phyloP scores from a whole-genome alignment of 2,113 vertebrate species.

The Morphnarchus princeps region DNA sequence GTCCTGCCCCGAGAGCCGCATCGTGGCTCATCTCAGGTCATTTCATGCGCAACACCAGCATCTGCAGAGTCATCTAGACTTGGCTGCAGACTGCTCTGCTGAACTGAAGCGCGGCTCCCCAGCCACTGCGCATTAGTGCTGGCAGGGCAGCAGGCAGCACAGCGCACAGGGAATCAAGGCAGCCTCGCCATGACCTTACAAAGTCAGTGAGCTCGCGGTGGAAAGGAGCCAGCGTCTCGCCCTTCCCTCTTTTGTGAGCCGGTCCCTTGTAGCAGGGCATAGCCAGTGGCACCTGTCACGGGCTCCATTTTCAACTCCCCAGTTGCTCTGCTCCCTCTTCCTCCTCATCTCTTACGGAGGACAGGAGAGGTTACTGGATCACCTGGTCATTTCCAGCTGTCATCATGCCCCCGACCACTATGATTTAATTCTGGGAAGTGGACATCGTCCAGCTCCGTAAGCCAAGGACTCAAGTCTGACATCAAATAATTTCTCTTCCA shows the following conservation, averaged over 20 bases:
- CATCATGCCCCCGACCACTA: background rate
- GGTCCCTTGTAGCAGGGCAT: background rate
- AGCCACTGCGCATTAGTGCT: background rate
- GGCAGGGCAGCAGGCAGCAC: background rate
- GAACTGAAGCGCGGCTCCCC: background rate
- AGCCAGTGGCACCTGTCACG: accelerated
- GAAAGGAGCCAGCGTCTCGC: background rate
- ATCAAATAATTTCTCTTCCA: background rate
- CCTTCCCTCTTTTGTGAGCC: background rate
- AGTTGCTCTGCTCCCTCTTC: background rate
- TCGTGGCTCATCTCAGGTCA: background rate
- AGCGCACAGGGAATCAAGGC: accelerated
- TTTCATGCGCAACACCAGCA: background rate
- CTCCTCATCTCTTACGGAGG: background rate
- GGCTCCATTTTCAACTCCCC: background rate
- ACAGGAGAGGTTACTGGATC: background rate
- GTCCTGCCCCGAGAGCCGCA: background rate
- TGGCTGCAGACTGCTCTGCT: background rate
- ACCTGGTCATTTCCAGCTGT: background rate
- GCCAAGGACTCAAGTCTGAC: background rate
- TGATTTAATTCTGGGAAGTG: background rate
- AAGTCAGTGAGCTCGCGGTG: background rate
- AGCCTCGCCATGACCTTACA: background rate
- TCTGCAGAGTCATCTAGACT: slow-evolving; percentile 44
- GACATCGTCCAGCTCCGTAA: background rate